phyloP scores from a whole-genome alignment of 2,888 invertebrate genomes.

The Carcina quercana region DNA sequence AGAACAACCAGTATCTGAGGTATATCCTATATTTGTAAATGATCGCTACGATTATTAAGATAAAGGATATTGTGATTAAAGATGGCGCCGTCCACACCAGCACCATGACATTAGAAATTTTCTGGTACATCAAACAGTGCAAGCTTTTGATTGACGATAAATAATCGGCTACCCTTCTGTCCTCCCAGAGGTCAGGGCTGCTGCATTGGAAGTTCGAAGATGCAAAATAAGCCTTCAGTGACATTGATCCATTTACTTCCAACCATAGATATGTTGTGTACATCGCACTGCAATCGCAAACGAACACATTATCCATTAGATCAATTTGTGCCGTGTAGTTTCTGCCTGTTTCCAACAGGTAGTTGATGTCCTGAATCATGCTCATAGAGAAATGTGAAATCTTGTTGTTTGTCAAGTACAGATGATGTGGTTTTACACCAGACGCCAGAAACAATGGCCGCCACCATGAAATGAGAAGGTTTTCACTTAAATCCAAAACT shows the following conservation, averaged over 20 bases:
- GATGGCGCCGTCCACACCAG: constrained; percentile 58
- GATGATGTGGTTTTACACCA: constrained; percentile 46
- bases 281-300: constrained; percentile 69
- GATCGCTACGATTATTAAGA: constrained; percentile 33
- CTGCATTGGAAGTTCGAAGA: constrained; percentile 53
- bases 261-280: constrained; percentile 56
- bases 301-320: constrained; percentile 68
- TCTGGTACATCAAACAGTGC: constrained; percentile 53
- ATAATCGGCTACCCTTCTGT: constrained; percentile 52
- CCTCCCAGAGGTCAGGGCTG: constrained; percentile 61
- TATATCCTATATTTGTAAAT: constrained; percentile 63
- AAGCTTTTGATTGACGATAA: constrained; percentile 48
- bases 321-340: constrained; percentile 46
- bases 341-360: constrained; percentile 44
- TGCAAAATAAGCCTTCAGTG: constrained; percentile 43
- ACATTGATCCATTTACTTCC: constrained; percentile 43
- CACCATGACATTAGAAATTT: constrained; percentile 49
- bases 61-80: constrained; percentile 41
- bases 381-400: constrained; percentile 67
- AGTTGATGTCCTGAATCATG: constrained; percentile 74
- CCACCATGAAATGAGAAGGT: constrained; percentile 70
- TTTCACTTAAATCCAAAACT: constrained; percentile 66
- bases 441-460: constrained; percentile 58
- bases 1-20: constrained; percentile 70
- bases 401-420: constrained; percentile 70